Conservation (phyloP, 2,888 invertebrate species). For the Cyclophora albipunctata region DNA sequence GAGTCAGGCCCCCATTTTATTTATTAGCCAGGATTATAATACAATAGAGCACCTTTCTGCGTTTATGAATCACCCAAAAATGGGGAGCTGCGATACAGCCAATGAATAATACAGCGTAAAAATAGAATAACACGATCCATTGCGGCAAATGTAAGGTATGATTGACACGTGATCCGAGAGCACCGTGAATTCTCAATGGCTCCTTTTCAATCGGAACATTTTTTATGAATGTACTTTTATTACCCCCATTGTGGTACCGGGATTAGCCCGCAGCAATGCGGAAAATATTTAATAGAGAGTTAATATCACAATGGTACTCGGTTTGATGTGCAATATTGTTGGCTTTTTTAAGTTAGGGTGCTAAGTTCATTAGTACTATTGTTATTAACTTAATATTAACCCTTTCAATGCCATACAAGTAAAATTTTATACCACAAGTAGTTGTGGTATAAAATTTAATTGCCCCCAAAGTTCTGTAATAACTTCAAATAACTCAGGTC, state of each 20-base stretch:
- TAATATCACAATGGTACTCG: conserved; percentile 44
- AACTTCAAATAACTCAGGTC: too few relatives aligned
- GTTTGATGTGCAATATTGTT: conserved; percentile 30
- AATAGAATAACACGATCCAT: conserved; percentile 66
- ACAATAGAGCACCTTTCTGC: conserved; percentile 36
- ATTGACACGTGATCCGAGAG: conserved; percentile 69
- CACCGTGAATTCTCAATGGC: conserved; percentile 48
- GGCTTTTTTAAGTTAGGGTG: conserved; percentile 31
- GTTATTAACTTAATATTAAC: conserved; percentile 18
- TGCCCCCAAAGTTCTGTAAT: too few relatives aligned
- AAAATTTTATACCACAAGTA: background rate
- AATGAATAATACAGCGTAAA: conserved; percentile 65
- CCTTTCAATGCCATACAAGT: background rate
- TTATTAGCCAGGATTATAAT: conserved; percentile 41
- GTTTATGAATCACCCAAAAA: conserved; percentile 44
- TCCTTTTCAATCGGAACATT: conserved; percentile 39
- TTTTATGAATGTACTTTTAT: conserved; percentile 58
- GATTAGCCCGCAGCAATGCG: conserved; percentile 58
- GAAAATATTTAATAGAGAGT: conserved; percentile 63
- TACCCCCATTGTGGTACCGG: conserved; percentile 50
- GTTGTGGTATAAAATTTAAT: too few relatives aligned
- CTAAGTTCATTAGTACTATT: conserved; percentile 28
- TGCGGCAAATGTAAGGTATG: conserved; percentile 54
- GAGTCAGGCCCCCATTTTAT: conserved; percentile 28
- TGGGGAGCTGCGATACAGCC: conserved; percentile 55